These are phyloP conservation scores for Rissa tridactyla DNA, from an alignment of 2,113 vertebrate genomes.

Conservation along the genomic window DNA sequence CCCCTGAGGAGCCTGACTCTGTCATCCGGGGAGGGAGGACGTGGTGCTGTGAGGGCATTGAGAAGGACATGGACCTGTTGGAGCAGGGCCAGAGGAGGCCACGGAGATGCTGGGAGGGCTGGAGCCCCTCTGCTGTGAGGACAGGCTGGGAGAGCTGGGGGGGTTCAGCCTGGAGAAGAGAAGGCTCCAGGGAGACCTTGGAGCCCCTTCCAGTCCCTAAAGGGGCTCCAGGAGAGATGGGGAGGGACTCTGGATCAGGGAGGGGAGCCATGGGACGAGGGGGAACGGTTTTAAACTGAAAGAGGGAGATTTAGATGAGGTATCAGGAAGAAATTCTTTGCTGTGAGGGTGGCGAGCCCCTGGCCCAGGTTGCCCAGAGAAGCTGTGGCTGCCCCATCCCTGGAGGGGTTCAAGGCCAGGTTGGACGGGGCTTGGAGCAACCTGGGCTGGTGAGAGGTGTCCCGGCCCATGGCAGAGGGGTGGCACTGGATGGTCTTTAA, in stretches of 20 bases:
- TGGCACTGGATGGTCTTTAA: not conserved
- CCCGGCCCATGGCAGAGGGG: not conserved
- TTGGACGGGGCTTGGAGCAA: not conserved
- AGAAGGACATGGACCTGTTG: not conserved
- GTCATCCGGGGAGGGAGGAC: not conserved
- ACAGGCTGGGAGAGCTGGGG: not conserved
- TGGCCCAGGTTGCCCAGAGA: not conserved
- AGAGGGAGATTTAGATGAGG: not conserved
- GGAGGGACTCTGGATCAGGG: not conserved
- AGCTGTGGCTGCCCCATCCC: not conserved
- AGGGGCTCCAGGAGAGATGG: not conserved
- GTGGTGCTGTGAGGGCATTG: not conserved
- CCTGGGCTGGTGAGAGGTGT: not conserved
- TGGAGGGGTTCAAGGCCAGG: not conserved
- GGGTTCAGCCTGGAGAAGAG: not conserved
- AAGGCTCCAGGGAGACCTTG: not conserved
- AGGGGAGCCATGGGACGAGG: not conserved
- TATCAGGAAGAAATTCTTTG: not conserved
- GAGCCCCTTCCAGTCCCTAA: not conserved
- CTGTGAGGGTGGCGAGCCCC: not conserved
- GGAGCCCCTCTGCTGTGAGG: not conserved
- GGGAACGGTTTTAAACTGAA: not conserved
- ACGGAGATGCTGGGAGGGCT: not conserved
- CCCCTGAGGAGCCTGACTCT: not conserved
- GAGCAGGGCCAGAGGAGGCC: not conserved